Evolutionary conservation across 2,888 invertebrate species (phyloP).

Genomic region (Penaeus monodon): DNA sequence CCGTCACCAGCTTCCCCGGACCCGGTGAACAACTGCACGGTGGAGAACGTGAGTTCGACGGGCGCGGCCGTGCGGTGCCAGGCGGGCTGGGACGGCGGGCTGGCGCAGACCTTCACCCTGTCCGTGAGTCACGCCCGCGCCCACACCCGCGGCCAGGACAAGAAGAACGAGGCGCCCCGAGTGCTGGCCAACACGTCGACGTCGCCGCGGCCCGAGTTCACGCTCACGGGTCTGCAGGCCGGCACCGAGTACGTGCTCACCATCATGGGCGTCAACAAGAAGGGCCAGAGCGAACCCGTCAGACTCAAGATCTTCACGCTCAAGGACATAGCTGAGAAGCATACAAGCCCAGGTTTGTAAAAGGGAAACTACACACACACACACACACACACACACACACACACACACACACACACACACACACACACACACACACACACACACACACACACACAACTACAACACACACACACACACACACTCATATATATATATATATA

Average conservation of each 20-base stretch:
- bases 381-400: neutral
- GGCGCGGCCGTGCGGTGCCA: conserved; percentile 40
- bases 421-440: too few relatives aligned
- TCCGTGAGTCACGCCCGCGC: conserved; percentile 25
- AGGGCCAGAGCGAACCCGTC: conserved; percentile 86
- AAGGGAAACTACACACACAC: neutral
- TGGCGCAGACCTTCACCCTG: conserved; percentile 45
- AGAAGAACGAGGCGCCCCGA: neutral
- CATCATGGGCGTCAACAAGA: conserved; percentile 88
- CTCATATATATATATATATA: too few relatives aligned
- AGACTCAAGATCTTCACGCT: conserved; percentile 86
- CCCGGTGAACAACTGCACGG: conserved; percentile 51
- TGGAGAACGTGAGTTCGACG: conserved; percentile 31
- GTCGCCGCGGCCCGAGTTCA: conserved; percentile 44
- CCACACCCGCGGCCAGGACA: too few relatives aligned
- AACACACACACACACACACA: too few relatives aligned
- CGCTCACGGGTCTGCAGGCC: conserved; percentile 70
- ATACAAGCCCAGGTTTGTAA: conserved; percentile 28
- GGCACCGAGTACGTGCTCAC: conserved; percentile 67
- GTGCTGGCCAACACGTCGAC: conserved; percentile 56
- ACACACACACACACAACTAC: too few relatives aligned
- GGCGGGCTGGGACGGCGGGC: conserved; percentile 58
- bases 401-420: too few relatives aligned
- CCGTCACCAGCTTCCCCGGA: conserved; percentile 38
- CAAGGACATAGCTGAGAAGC: conserved; percentile 84